Evolutionary conservation across 2,113 vertebrate genomes (phyloP).

Genomic region (Gorsachius goisagi): DNA sequence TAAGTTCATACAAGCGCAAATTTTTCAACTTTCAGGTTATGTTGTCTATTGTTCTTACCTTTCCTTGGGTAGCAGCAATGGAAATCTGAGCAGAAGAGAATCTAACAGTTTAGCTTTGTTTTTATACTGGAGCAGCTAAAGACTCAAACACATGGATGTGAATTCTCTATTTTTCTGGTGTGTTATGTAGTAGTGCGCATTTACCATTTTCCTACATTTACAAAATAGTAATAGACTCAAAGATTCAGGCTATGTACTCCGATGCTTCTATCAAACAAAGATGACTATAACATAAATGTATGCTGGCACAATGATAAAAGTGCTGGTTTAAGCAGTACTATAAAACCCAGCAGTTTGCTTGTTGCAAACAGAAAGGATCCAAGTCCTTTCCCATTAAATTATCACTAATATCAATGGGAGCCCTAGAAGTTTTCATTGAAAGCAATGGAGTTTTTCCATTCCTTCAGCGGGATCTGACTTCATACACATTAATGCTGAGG

Average conservation of each 20-base stretch:
- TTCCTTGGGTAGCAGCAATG: neutral
- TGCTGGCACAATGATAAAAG: neutral
- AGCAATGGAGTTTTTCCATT: neutral
- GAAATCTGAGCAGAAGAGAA: neutral
- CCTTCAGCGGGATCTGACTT: neutral
- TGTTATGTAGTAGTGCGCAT: neutral
- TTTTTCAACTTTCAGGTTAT: neutral
- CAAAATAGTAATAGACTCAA: neutral
- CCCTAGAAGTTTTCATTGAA: neutral
- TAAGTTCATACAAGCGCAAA: neutral
- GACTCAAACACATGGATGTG: neutral
- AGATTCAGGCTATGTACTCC: neutral
- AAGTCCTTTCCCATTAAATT: neutral
- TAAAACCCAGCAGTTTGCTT: neutral
- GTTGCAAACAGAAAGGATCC: neutral
- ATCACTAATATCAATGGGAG: neutral
- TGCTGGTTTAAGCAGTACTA: neutral
- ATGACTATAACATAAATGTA: neutral
- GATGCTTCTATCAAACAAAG: neutral
- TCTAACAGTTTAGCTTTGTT: neutral
- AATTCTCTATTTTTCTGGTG: neutral
- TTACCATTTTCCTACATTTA: neutral
- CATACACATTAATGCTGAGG: neutral
- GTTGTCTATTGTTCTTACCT: neutral
- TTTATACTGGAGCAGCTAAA: neutral